These are phyloP conservation scores for Petromus typicus DNA, from an alignment of 2,113 vertebrate species.

Conservation along the genomic window DNA sequence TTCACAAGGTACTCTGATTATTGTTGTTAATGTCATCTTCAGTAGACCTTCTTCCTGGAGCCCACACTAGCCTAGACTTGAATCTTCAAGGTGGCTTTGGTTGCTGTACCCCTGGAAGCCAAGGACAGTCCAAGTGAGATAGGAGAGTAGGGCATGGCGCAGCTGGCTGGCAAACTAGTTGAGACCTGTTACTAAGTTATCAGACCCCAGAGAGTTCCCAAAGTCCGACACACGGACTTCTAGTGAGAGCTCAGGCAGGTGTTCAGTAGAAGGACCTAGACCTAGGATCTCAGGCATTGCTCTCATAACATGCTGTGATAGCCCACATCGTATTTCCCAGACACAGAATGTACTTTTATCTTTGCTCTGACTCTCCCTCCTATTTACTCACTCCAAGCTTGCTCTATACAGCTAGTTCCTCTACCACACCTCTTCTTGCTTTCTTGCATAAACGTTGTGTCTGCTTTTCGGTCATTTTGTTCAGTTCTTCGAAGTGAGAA, in stretches of 20 bases:
- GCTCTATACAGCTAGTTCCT: background rate
- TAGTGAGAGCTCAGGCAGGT: background rate
- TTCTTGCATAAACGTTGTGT: background rate
- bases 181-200: background rate
- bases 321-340: background rate
- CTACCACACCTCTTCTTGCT: background rate
- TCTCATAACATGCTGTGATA: background rate
- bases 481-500: background rate
- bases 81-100: background rate
- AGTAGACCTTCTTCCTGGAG: background rate
- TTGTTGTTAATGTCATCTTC: background rate
- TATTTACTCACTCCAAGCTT: background rate
- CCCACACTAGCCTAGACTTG: background rate
- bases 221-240: background rate
- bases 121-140: background rate
- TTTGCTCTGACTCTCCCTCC: background rate
- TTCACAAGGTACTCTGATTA: background rate
- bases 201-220: background rate
- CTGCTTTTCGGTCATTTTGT: background rate
- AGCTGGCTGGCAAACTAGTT: background rate
- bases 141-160: background rate
- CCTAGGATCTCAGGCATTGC: background rate
- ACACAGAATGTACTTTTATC: background rate
- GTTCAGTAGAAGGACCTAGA: background rate
- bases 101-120: background rate